Conservation (phyloP, 2,113 vertebrate species). For the Numenius arquata region DNA sequence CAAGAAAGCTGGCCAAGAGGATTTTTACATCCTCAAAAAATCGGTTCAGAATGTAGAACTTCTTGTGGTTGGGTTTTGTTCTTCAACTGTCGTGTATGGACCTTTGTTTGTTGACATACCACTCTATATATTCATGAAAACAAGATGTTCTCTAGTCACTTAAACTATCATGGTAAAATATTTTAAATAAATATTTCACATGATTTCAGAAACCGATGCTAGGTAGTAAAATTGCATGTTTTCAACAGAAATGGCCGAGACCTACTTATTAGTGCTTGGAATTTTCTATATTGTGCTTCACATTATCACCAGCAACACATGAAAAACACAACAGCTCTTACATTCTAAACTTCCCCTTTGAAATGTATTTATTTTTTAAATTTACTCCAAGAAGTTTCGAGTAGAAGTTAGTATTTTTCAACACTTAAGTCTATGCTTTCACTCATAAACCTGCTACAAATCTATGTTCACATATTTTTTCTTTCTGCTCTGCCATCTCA, state of each 20-base stretch:
- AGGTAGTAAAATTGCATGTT: neutral
- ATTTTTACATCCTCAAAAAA: neutral
- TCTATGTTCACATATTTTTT: neutral
- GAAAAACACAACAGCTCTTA: neutral
- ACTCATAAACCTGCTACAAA: neutral
- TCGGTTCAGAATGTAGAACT: neutral
- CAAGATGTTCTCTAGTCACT: constrained; percentile 66
- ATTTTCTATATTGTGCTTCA: neutral
- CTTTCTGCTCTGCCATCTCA: neutral
- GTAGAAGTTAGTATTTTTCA: neutral
- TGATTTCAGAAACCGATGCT: constrained; percentile 71
- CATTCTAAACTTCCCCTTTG: neutral
- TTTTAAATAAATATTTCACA: constrained; percentile 59
- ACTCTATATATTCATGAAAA: constrained; percentile 58
- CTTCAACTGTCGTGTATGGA: constrained; percentile 30
- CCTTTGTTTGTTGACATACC: constrained; percentile 63
- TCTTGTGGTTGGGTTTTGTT: constrained; percentile 36
- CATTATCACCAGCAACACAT: neutral
- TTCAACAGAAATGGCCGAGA: neutral
- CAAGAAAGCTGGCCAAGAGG: neutral
- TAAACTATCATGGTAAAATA: constrained; percentile 38
- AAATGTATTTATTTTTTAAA: neutral
- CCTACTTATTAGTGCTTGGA: neutral
- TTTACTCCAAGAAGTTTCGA: neutral
- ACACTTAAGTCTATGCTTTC: neutral